phyloP scores from a whole-genome alignment of 2,797 vertebrate species.

The Scleropages formosus region DNA sequence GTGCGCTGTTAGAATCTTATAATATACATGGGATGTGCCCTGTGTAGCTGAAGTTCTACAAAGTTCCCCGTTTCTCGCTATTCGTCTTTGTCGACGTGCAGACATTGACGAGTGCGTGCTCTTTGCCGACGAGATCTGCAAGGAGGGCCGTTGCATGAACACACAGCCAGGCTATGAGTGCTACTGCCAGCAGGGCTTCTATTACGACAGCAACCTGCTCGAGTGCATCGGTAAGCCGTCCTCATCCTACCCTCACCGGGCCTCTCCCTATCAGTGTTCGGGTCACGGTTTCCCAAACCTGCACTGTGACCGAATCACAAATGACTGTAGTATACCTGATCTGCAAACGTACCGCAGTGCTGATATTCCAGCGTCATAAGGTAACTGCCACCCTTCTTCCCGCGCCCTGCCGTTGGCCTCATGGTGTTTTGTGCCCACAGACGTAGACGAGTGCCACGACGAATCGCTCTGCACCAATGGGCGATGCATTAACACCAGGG shows the following conservation, averaged over 20 bases:
- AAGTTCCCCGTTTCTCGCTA: too few species aligned
- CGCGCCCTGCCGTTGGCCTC: not conserved
- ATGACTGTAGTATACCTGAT: too few species aligned
- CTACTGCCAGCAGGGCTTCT: conserved; percentile 89
- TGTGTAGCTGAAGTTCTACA: too few species aligned
- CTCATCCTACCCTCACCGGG: not conserved
- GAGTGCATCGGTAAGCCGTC: conserved; percentile 80
- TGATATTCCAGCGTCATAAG: too few species aligned
- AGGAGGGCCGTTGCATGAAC: conserved; percentile 88
- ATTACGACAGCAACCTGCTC: conserved; percentile 84
- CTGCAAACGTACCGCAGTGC: too few species aligned
- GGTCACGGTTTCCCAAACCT: too few species aligned
- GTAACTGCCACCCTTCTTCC: not conserved
- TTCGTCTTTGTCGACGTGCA: too few species aligned
- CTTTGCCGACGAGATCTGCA: conserved; percentile 89
- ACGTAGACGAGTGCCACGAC: conserved; percentile 88
- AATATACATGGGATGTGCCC: too few species aligned
- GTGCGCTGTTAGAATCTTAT: not conserved
- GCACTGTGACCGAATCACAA: too few species aligned
- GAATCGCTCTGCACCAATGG: conserved; percentile 82
- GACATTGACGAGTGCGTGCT: conserved; percentile 88
- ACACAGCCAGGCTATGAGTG: conserved; percentile 87
- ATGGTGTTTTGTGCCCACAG: conserved; percentile 49
- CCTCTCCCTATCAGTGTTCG: too few species aligned
- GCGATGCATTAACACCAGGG: conserved; percentile 82